phyloP scores from a whole-genome alignment of 2,888 invertebrate genomes.

The Apomyelois bistriatella region DNA sequence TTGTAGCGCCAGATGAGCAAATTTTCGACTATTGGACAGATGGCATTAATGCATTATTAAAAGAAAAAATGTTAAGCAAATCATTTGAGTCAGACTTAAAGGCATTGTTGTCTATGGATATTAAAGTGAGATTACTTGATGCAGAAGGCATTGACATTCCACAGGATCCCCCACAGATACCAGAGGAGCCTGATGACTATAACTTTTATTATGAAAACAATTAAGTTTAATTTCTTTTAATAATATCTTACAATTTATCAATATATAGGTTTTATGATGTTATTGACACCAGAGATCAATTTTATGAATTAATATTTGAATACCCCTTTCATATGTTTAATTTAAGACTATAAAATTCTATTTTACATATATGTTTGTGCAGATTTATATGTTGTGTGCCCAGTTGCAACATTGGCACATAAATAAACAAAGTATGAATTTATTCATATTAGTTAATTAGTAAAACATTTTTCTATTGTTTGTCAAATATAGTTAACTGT shows the following conservation, averaged over 20 bases:
- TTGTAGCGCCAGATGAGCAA: slow-evolving; percentile 94
- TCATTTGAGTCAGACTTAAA: slow-evolving; percentile 94
- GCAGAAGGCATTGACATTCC: slow-evolving; percentile 97
- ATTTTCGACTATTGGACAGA: slow-evolving; percentile 97
- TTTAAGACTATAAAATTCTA: too few relatives aligned
- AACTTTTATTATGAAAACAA: slow-evolving; percentile 90
- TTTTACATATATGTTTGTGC: too few relatives aligned
- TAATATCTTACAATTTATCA: neutral
- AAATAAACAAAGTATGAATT: too few relatives aligned
- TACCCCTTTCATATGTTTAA: too few relatives aligned
- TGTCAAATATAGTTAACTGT: too few relatives aligned
- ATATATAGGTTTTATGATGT: neutral
- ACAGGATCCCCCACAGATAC: slow-evolving; percentile 94
- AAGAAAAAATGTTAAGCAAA: slow-evolving; percentile 93
- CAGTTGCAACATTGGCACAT: too few relatives aligned
- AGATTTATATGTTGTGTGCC: too few relatives aligned
- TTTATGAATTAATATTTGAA: too few relatives aligned
- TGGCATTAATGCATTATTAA: slow-evolving; percentile 94
- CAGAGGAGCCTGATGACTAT: slow-evolving; percentile 95
- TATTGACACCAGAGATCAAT: too few relatives aligned
- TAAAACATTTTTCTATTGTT: too few relatives aligned
- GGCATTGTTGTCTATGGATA: slow-evolving; percentile 96
- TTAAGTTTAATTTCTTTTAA: slow-evolving; percentile 39
- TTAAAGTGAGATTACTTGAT: slow-evolving; percentile 94
- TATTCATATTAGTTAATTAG: too few relatives aligned